Evolutionary conservation across 2,797 vertebrate genomes (phyloP).

Genomic region (Onychomys leucogaster): DNA sequence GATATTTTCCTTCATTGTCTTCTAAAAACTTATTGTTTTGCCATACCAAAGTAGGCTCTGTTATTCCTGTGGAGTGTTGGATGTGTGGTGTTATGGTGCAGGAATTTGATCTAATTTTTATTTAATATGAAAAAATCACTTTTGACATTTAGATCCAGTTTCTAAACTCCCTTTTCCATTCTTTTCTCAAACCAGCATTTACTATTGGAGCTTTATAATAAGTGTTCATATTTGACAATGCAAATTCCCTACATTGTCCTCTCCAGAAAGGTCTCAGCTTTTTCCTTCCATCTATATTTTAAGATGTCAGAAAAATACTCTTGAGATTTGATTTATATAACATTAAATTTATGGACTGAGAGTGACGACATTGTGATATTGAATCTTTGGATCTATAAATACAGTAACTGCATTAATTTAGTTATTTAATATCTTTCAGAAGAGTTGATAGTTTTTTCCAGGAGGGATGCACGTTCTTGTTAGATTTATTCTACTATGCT

Average conservation of each 20-base stretch:
- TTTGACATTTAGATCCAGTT: slow-evolving; percentile 6
- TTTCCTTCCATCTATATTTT: slow-evolving; percentile 23
- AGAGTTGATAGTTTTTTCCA: slow-evolving; percentile 29
- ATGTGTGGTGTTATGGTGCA: neutral
- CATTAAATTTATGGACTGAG: slow-evolving; percentile 29
- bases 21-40: slow-evolving; percentile 56
- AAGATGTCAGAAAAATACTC: neutral
- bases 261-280: neutral
- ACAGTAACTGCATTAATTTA: slow-evolving; percentile 1
- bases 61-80: neutral
- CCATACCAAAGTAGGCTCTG: neutral
- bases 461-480: neutral
- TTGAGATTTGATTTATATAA: slow-evolving; percentile 41
- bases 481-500: slow-evolving; percentile 37
- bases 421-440: slow-evolving; percentile 32
- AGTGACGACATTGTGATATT: slow-evolving; percentile 26
- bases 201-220: slow-evolving; percentile 37
- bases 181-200: slow-evolving; percentile 11
- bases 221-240: slow-evolving; percentile 24
- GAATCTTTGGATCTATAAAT: slow-evolving; percentile 4
- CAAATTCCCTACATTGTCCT: neutral
- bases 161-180: neutral
- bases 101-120: slow-evolving; percentile 20
- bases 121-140: neutral
- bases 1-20: slow-evolving; percentile 69